phyloP scores from a whole-genome alignment of 2,888 invertebrate genomes.

The Dryadula phaetusa region DNA sequence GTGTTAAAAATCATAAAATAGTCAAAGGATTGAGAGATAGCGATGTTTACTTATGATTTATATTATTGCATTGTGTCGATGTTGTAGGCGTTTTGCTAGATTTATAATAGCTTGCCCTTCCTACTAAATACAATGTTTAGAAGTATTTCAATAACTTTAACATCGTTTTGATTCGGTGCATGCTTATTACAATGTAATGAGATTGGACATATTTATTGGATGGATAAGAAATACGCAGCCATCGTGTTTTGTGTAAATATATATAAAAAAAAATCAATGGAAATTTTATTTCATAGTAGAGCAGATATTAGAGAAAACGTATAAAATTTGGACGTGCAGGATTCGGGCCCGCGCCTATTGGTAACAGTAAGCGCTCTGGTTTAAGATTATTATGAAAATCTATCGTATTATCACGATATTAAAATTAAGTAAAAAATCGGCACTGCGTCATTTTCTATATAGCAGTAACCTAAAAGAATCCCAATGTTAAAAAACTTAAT shows the following conservation, averaged over 20 bases:
- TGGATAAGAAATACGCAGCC: not conserved
- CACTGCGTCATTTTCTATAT: too few relatives aligned
- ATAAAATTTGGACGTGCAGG: too few relatives aligned
- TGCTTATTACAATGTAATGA: constrained; percentile 25
- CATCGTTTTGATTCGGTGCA: constrained; percentile 28
- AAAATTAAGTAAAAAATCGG: too few relatives aligned
- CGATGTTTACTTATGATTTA: constrained; percentile 76
- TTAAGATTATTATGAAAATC: too few relatives aligned
- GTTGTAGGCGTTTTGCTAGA: constrained; percentile 74
- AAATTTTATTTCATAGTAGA: too few relatives aligned
- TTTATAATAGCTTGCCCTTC: constrained; percentile 70
- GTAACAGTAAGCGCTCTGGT: too few relatives aligned
- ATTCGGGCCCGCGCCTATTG: too few relatives aligned
- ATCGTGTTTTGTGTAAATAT: not conserved
- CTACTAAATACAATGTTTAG: constrained; percentile 60
- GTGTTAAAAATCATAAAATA: constrained; percentile 82
- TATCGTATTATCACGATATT: too few relatives aligned
- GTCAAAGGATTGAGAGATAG: constrained; percentile 76
- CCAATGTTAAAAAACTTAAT: too few relatives aligned
- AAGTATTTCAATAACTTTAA: constrained; percentile 51
- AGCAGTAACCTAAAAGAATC: too few relatives aligned
- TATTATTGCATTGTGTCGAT: constrained; percentile 72
- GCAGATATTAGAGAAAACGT: too few relatives aligned
- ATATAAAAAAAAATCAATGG: not conserved
- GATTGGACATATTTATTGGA: not conserved